Percentiles rank a stretch among this genome's conserved stretches.
Conservation (phyloP, 2,113 vertebrate genomes). For the Lasiurus borealis region DNA sequence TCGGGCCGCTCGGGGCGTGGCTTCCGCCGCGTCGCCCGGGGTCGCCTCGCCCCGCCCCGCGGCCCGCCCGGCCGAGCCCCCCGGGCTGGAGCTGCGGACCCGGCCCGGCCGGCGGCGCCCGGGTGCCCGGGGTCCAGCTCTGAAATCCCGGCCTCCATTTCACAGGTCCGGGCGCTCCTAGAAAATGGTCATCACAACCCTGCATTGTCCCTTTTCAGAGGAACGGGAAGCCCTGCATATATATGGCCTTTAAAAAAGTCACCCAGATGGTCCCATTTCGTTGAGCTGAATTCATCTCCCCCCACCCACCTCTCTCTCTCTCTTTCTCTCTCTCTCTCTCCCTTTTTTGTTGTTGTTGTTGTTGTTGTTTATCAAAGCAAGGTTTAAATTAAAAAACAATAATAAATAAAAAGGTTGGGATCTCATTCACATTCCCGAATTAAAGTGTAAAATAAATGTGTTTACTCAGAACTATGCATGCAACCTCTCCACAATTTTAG, state of each 20-base stretch:
- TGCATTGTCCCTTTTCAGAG: neutral
- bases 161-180: neutral
- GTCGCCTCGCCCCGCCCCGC: neutral
- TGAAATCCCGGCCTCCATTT: neutral
- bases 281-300: neutral
- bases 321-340: too few relatives aligned
- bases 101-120: fast-evolving
- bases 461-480: neutral
- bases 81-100: neutral
- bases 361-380: neutral
- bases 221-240: neutral
- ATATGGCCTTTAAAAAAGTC: neutral
- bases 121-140: fast-evolving
- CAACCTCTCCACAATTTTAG: neutral
- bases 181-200: neutral
- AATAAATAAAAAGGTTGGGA: neutral
- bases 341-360: too few relatives aligned
- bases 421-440: neutral
- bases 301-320: too few relatives aligned
- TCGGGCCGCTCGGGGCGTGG: neutral
- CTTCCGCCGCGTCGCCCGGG: fast-evolving
- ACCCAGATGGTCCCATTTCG: fast-evolving
- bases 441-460: neutral
- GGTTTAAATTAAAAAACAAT: neutral
- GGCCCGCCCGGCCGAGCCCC: fast-evolving